phyloP scores from a whole-genome alignment of 2,113 vertebrate species.

The Cariama cristata region DNA sequence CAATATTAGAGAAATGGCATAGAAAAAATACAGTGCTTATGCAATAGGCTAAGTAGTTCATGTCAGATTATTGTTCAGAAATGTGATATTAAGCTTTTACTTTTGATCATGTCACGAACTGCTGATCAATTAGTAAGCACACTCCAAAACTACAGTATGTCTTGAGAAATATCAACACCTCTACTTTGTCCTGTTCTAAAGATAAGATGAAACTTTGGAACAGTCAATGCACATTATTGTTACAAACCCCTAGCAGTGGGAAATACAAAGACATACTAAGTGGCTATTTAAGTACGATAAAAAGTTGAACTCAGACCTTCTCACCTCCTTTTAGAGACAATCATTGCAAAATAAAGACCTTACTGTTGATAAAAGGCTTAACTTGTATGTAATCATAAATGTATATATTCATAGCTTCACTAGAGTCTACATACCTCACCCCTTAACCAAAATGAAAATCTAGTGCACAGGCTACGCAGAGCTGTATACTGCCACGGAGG shows the following conservation, averaged over 20 bases:
- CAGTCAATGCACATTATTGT: background rate
- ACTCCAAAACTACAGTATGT: background rate
- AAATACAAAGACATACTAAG: background rate
- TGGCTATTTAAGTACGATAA: background rate
- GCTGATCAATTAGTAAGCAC: constrained; percentile 16
- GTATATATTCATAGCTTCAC: background rate
- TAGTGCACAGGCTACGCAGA: background rate
- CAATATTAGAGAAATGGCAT: background rate
- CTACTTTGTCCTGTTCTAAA: background rate
- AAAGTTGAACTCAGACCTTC: background rate
- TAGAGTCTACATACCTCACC: background rate
- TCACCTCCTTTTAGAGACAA: background rate
- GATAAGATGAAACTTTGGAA: background rate
- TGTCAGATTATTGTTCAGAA: background rate
- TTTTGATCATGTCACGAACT: constrained; percentile 5
- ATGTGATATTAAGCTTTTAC: constrained; percentile 24
- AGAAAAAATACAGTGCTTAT: background rate
- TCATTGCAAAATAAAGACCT: background rate
- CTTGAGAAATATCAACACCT: constrained; percentile 23
- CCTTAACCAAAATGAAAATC: background rate
- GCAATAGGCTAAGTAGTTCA: background rate
- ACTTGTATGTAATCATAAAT: background rate
- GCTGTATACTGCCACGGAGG: background rate
- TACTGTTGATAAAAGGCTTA: background rate
- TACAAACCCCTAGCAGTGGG: background rate